Evolutionary conservation across 2,113 vertebrate species (phyloP), one percentile per base, ranked within the genome.

Genomic region (Actenoides lindsayi): DNA sequence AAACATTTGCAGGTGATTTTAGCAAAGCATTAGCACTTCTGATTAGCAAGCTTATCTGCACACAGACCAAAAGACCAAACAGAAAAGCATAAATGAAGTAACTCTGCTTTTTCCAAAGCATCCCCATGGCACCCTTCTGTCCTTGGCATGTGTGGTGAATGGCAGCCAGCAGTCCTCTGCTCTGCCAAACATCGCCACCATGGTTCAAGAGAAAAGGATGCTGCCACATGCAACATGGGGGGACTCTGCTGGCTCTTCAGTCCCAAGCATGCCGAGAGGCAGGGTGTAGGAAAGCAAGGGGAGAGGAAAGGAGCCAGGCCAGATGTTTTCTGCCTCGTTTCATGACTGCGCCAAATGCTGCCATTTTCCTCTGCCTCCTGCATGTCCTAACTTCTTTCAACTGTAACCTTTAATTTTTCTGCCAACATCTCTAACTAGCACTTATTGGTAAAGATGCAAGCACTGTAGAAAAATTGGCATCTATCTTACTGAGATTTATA

Each of bases 111-210:
- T 81, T 57, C 50, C 71, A 80, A 42, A 69, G 51, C 18, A 42
- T 19, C 16, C 53, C 28, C 33, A 31, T 5, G 30, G 14, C 17
- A 74, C 12, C 10, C 19, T 50, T 30, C 53, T 33, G 28, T 30
- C 53, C 19, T 17, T 0, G 1, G 33, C 1, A 3, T 0, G 5
- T 5, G 7, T 56, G 27, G 83, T 9, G 30, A 77, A 67, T 2
- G 2, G 4, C 5, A 68, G 23, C 23, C 9, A 20, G 63, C 33
- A 69, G 44, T 5, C 7, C 31, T 74, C 67, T 64, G 35, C 70
- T 90, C 39, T 46, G 53, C 33, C 46, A 51, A 65, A 73, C 16
- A 13, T 1, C 5, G 2, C 20, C 50, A 76, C 30, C 16, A 27
- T 0, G 0, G n/a, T 48, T 90, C 63, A 27, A 41, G 50, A 50